Evolutionary conservation across 2,888 invertebrate species (phyloP), one percentile per base, ranked within the genome.

Genomic region (Onthophagus sagittarius): DNA sequence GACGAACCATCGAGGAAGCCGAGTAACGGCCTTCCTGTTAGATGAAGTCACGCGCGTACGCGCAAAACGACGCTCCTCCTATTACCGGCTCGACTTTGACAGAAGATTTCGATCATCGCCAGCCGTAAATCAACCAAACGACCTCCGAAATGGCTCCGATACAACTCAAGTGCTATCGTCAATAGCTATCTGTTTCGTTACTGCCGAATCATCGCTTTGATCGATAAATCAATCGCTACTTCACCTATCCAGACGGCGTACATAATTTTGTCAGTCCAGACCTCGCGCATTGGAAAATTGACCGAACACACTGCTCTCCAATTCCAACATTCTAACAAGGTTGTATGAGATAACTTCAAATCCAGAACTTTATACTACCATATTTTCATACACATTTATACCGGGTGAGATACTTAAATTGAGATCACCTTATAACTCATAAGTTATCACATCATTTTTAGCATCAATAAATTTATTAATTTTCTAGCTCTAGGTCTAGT

Each of bases 1-100:
- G 63, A 14, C 64, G 72, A 31, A 33, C 7, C 64, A 13, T 65
- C 64, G 31, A 64, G 32, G 39, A 23, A 23, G 23, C 23, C n/a
- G n/a, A n/a, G n/a, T n/a, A n/a, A n/a, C n/a, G 71, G 71, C 15
- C 15, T n/a, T 9, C 63, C 72, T 31, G 67, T 62, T 71, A 73
- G 75, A 75, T 76, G 72, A 71, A 73, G 73, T 76, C 76, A 76
- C 75, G 76, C 75, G 76, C 75, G 75, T 76, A 69, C 71, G 73
- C 71, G 75, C 75, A 74, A 73, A 73, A 73, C 71, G 73, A 75
- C 76, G 74, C 75, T 72, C 67, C 63, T 71, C 67, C 74, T 70
- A 71, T 75, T 75, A 75, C 74, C 65, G 71, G 65, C 72, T n/a
- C 64, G 74, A 75, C 74, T 75, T 72, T 75, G 74, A 75, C 72